These are phyloP conservation scores for Sinocyclocheilus maitianheensis DNA, from an alignment of 2,113 vertebrate species.

Conservation along the genomic window DNA sequence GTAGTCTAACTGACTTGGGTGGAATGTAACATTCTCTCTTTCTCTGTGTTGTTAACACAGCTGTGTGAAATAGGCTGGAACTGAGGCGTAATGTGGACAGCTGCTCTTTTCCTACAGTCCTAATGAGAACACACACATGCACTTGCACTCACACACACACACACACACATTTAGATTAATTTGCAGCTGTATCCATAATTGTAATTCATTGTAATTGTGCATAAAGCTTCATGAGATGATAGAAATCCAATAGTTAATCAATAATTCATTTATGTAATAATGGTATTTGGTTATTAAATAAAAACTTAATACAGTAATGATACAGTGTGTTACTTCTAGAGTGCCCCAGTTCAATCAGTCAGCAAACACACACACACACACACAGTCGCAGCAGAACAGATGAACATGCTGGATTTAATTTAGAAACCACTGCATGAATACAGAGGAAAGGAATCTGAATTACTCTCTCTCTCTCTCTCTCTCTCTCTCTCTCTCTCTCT, in stretches of 20 bases:
- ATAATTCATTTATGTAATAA: constrained; percentile 29
- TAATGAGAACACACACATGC: constrained; percentile 46
- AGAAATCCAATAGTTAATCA: constrained; percentile 31
- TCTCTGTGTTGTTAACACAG: constrained; percentile 55
- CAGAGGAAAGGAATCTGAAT: constrained; percentile 41
- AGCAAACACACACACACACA: constrained; percentile 28
- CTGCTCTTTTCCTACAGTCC: constrained; percentile 52
- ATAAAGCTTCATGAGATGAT: constrained; percentile 15
- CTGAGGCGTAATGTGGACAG: constrained; percentile 59
- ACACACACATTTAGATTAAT: constrained; percentile 34
- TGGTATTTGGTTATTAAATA: constrained; percentile 38
- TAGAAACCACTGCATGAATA: constrained; percentile 45
- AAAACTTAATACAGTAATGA: constrained; percentile 33
- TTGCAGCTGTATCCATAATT: constrained; percentile 11
- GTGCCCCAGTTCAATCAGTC: constrained; percentile 32
- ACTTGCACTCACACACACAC: background rate
- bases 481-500: background rate
- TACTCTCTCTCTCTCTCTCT: background rate
- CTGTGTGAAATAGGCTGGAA: constrained; percentile 61
- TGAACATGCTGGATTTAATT: constrained; percentile 51
- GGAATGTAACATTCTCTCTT: constrained; percentile 39
- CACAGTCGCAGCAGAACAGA: constrained; percentile 34
- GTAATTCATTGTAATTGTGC: constrained; percentile 6
- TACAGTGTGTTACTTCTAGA: background rate
- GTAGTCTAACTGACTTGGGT: constrained; percentile 32